phyloP scores from a whole-genome alignment of 2,113 vertebrate species.

The Trochalopteron elliotii region DNA sequence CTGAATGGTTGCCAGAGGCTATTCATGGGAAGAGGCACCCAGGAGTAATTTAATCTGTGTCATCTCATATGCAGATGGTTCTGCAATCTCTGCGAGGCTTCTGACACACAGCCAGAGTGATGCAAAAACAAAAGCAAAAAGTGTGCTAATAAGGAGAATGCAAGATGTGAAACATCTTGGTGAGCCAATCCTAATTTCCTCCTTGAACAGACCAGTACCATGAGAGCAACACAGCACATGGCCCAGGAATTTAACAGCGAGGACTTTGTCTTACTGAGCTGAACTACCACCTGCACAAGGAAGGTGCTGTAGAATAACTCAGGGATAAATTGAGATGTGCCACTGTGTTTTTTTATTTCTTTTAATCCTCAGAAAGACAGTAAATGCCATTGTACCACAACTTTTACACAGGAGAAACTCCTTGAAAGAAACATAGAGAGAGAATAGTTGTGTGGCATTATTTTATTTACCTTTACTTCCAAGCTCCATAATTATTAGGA shows the following conservation, averaged over 20 bases:
- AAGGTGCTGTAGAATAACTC: background rate
- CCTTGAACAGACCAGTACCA: background rate
- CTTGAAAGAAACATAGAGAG: background rate
- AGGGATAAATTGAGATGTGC: background rate
- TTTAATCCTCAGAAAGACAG: background rate
- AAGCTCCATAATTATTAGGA: background rate
- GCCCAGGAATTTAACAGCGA: background rate
- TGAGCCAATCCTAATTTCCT: background rate
- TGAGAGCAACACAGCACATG: background rate
- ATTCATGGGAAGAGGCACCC: background rate
- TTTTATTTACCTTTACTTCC: background rate
- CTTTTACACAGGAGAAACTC: background rate
- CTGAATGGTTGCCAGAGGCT: constrained; percentile 5
- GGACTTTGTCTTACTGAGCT: background rate
- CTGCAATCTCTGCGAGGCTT: background rate
- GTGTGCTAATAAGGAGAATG: background rate
- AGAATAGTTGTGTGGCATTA: background rate
- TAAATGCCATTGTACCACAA: background rate
- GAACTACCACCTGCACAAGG: background rate
- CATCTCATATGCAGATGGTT: background rate
- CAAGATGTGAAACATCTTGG: background rate
- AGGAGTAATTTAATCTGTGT: constrained; percentile 3
- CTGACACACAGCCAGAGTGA: background rate
- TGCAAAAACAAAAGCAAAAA: background rate
- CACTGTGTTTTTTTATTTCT: background rate